phyloP scores from a whole-genome alignment of 2,888 invertebrate species.

The Mythimna lalbum region DNA sequence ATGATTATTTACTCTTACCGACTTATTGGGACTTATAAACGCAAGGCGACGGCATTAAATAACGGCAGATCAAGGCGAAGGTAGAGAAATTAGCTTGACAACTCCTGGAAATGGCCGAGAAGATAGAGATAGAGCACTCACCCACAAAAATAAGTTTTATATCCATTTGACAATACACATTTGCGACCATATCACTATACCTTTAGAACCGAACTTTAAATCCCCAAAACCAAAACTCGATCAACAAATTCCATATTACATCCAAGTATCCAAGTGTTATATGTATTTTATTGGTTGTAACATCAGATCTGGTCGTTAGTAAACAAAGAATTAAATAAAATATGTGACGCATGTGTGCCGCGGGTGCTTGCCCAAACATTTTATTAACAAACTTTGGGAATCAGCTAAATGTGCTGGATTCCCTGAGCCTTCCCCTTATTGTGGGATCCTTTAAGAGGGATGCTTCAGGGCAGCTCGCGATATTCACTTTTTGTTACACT shows the following conservation, averaged over 20 bases:
- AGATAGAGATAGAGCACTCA: too few relatives aligned
- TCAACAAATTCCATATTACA: conserved; percentile 35
- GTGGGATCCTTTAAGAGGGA: conserved; percentile 23
- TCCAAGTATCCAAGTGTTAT: conserved; percentile 40
- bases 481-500: too few relatives aligned
- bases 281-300: conserved; percentile 56
- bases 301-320: conserved; percentile 62
- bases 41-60: too few relatives aligned
- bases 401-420: conserved; percentile 56
- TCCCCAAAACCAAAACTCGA: conserved; percentile 14
- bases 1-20: too few relatives aligned
- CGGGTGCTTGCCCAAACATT: conserved; percentile 61
- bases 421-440: conserved; percentile 29
- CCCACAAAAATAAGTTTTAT: too few relatives aligned
- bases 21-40: too few relatives aligned
- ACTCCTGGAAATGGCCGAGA: too few relatives aligned
- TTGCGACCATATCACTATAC: background rate
- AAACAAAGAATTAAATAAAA: conserved; percentile 67
- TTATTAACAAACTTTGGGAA: conserved; percentile 71
- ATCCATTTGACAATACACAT: conserved; percentile 1
- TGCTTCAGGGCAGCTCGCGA: too few relatives aligned
- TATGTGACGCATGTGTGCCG: conserved; percentile 58
- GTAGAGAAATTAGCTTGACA: too few relatives aligned
- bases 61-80: too few relatives aligned
- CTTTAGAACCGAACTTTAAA: conserved; percentile 1